phyloP scores from a whole-genome alignment of 2,888 invertebrate species.

The Agrotis ipsilon region DNA sequence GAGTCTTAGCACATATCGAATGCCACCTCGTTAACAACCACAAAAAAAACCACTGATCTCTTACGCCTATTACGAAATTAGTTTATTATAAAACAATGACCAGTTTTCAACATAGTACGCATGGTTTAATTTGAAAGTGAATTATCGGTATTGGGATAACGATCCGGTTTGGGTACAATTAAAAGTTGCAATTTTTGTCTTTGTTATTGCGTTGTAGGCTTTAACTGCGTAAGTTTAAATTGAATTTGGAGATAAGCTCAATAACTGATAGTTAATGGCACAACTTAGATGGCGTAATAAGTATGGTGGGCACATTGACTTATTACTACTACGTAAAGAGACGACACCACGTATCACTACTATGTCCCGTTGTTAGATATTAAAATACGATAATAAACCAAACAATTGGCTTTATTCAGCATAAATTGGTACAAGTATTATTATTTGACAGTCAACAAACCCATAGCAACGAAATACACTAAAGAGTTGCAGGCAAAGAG shows the following conservation, averaged over 20 bases:
- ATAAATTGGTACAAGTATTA: too few species aligned
- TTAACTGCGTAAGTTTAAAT: constrained; percentile 33
- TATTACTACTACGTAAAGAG: too few species aligned
- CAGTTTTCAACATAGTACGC: constrained; percentile 23
- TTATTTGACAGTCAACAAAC: too few species aligned
- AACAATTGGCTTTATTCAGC: too few species aligned
- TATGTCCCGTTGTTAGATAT: too few species aligned
- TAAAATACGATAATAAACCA: too few species aligned
- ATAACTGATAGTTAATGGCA: background rate
- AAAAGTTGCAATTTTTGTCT: constrained; percentile 50
- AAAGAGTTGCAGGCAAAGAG: too few species aligned
- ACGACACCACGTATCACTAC: too few species aligned
- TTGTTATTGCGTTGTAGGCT: constrained; percentile 34
- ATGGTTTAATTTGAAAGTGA: constrained; percentile 63
- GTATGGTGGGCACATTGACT: too few species aligned
- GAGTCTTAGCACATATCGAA: too few species aligned
- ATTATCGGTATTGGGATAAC: constrained; percentile 49
- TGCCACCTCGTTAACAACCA: too few species aligned
- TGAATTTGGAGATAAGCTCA: constrained; percentile 25
- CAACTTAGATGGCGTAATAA: constrained; percentile 7
- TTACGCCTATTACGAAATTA: constrained; percentile 32
- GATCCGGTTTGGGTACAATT: constrained; percentile 55
- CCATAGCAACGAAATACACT: too few species aligned
- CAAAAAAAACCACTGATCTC: background rate
- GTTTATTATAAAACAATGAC: constrained; percentile 48